Conservation (phyloP, 2,888 invertebrate genomes). For the Philhelius pedissequus region DNA sequence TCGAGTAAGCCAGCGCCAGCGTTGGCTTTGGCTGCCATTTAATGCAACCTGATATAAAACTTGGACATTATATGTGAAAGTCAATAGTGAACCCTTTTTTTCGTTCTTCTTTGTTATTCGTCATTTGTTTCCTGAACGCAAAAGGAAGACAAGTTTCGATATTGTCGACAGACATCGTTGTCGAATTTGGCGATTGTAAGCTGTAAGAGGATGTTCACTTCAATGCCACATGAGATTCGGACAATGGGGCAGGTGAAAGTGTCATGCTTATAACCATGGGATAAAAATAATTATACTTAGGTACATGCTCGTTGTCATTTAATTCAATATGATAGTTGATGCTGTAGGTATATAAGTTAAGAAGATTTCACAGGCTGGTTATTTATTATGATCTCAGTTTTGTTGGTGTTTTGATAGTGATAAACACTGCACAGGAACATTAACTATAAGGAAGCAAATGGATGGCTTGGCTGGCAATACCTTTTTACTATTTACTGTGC, state of each 20-base stretch:
- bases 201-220: constrained; percentile 49
- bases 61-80: constrained; percentile 45
- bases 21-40: not conserved
- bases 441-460: no score
- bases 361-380: not conserved
- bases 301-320: not conserved
- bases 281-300: not conserved
- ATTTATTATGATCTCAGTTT: not conserved
- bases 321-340: not conserved
- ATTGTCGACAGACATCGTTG: not conserved
- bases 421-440: no score
- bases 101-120: not conserved
- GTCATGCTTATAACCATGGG: constrained; percentile 40
- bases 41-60: constrained; percentile 46
- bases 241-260: constrained; percentile 60
- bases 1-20: no score
- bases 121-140: constrained; percentile 42
- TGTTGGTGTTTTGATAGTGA: no score
- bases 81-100: constrained; percentile 52
- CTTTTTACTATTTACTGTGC: no score
- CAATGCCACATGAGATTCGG: constrained; percentile 25
- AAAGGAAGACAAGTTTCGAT: constrained; percentile 23
- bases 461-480: no score
- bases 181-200: not conserved
- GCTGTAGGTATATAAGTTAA: no score